phyloP scores from a whole-genome alignment of 2,113 vertebrate genomes.

The Picathartes gymnocephalus region DNA sequence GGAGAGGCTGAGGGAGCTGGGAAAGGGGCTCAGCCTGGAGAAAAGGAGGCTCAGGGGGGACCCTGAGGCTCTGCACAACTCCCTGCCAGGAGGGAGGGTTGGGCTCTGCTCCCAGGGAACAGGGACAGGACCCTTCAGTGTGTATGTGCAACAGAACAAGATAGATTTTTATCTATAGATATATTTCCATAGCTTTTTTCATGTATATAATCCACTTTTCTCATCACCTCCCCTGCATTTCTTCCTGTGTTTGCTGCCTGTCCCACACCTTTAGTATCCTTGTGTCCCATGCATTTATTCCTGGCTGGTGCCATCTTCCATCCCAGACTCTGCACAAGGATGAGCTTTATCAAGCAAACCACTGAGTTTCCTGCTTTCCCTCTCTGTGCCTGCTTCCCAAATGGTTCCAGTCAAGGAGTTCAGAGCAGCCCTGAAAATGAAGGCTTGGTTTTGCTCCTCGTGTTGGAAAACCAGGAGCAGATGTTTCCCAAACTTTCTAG shows the following conservation, averaged over 20 bases:
- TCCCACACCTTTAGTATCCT: neutral
- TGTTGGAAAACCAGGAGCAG: neutral
- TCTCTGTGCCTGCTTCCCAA: neutral
- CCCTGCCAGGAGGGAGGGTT: neutral
- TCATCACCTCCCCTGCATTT: neutral
- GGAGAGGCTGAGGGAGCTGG: neutral
- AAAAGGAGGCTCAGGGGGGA: neutral
- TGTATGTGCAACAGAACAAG: neutral
- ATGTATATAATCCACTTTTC: fast-evolving
- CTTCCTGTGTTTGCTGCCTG: neutral
- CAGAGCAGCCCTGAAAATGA: neutral
- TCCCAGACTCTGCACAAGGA: neutral
- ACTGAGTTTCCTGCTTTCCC: neutral
- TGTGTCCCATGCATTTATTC: neutral
- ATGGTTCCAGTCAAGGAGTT: neutral
- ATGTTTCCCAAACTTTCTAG: neutral
- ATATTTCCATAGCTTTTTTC: neutral
- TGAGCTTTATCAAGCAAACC: neutral
- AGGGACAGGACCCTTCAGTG: neutral
- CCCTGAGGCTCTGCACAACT: neutral
- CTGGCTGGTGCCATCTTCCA: neutral
- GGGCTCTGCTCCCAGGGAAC: neutral
- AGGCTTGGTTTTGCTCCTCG: neutral
- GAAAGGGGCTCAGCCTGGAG: neutral
- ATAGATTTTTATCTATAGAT: fast-evolving